phyloP scores from a whole-genome alignment of 2,888 invertebrate genomes.

The Allacma fusca region DNA sequence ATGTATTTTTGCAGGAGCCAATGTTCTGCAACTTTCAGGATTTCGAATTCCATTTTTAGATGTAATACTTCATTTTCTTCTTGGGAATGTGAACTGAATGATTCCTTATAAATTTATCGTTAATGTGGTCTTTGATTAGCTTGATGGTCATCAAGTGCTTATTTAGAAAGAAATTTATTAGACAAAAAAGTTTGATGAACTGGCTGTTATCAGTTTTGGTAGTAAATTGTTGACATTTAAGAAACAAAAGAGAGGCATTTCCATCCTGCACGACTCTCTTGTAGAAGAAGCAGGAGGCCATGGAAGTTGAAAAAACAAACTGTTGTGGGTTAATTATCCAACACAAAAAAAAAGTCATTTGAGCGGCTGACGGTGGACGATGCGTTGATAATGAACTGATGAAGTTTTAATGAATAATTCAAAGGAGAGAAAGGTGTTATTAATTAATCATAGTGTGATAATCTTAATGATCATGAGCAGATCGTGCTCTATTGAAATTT shows the following conservation, averaged over 20 bases:
- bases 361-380: background rate
- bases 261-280: background rate
- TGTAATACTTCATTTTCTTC: no score
- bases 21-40: no score
- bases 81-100: no score
- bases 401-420: slow-evolving; percentile 33
- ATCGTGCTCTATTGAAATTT: slow-evolving; percentile 15
- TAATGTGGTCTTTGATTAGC: no score
- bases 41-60: no score
- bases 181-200: no score
- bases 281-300: background rate
- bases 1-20: no score
- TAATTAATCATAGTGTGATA: slow-evolving; percentile 30
- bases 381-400: slow-evolving; percentile 4
- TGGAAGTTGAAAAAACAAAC: background rate
- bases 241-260: slow-evolving; percentile 7
- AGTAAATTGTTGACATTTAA: background rate
- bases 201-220: no score
- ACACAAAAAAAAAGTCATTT: background rate
- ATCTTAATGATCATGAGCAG: slow-evolving; percentile 15
- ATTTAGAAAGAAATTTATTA: no score
- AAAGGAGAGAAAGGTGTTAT: slow-evolving; percentile 30
- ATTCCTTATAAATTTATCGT: no score
- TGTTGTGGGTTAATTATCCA: background rate
- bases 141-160: no score